These are phyloP conservation scores for Lepilemur ruficaudatus DNA, from an alignment of 2,797 vertebrate species.

Conservation along the genomic window DNA sequence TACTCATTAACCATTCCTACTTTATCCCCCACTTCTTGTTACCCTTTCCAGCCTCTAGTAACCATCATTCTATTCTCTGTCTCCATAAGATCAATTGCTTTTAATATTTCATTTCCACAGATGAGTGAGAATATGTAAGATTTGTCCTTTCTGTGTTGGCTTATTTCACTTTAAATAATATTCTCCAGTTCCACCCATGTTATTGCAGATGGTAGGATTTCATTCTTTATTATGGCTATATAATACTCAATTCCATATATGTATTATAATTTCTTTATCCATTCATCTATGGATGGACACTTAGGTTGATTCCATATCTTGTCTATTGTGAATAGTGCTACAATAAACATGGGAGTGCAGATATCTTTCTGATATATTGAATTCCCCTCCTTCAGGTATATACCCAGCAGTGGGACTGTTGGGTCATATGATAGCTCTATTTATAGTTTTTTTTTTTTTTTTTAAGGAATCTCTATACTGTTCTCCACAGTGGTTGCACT, in stretches of 20 bases:
- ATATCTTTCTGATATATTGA: not conserved
- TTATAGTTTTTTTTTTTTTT: not conserved
- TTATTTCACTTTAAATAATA: not conserved
- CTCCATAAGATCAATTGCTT: not conserved
- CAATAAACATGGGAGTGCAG: not conserved
- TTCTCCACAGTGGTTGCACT: not conserved
- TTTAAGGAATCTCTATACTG: not conserved
- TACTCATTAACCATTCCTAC: not conserved
- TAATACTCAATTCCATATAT: too few species aligned
- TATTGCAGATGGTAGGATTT: not conserved
- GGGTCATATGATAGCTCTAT: not conserved
- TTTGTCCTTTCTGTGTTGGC: not conserved
- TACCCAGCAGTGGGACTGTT: not conserved
- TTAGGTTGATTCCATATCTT: not conserved
- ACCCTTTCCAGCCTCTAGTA: not conserved
- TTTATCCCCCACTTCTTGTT: not conserved
- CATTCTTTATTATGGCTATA: too few species aligned
- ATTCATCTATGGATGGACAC: too few species aligned
- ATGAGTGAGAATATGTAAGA: not conserved
- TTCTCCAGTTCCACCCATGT: not conserved
- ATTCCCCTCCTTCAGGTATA: not conserved
- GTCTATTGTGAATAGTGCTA: not conserved
- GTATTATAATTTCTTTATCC: too few species aligned
- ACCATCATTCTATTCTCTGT: not conserved
- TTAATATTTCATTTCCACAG: not conserved